A percentile compares a stretch with the other conserved stretches of the same genome.
Conservation (phyloP, 2,797 vertebrate species). For the Amblyraja radiata region DNA sequence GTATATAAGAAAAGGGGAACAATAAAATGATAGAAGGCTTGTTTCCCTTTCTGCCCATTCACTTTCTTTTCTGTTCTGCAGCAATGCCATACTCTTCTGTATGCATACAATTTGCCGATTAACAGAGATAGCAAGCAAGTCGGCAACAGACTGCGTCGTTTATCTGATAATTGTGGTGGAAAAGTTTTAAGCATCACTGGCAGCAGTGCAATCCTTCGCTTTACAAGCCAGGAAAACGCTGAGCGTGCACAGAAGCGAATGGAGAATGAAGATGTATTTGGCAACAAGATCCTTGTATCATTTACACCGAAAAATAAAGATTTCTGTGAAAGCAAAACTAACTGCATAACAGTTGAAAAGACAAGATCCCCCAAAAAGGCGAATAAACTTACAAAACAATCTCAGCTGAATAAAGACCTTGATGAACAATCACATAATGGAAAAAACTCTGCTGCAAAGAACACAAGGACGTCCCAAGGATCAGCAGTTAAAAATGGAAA, state of each 20-base stretch:
- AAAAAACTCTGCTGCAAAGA: conserved; percentile 63
- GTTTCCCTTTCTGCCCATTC: neutral
- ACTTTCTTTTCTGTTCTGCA: conserved; percentile 51
- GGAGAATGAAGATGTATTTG: conserved; percentile 96
- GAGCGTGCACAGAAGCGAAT: conserved; percentile 88
- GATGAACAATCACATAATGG: conserved; percentile 72
- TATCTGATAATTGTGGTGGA: conserved; percentile 96
- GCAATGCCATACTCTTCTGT: conserved; percentile 88
- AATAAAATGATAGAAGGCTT: neutral
- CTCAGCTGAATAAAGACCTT: conserved; percentile 61
- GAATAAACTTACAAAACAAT: conserved; percentile 69
- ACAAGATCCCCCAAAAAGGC: conserved; percentile 79
- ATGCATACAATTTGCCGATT: conserved; percentile 91
- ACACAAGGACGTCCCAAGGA: conserved; percentile 60
- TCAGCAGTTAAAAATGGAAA: conserved; percentile 63
- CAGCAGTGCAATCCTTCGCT: conserved; percentile 82
- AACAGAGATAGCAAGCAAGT: conserved; percentile 85
- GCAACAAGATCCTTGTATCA: conserved; percentile 80
- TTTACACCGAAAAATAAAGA: conserved; percentile 73
- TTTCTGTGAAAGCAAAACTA: conserved; percentile 55
- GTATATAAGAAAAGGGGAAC: too few relatives aligned
- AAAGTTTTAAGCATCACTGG: conserved; percentile 86
- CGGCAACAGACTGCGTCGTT: conserved; percentile 82
- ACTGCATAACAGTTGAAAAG: conserved; percentile 65
- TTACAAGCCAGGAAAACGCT: conserved; percentile 79